Evolutionary conservation across 2,113 vertebrate species (phyloP).

Genomic region (Tyto alba): DNA sequence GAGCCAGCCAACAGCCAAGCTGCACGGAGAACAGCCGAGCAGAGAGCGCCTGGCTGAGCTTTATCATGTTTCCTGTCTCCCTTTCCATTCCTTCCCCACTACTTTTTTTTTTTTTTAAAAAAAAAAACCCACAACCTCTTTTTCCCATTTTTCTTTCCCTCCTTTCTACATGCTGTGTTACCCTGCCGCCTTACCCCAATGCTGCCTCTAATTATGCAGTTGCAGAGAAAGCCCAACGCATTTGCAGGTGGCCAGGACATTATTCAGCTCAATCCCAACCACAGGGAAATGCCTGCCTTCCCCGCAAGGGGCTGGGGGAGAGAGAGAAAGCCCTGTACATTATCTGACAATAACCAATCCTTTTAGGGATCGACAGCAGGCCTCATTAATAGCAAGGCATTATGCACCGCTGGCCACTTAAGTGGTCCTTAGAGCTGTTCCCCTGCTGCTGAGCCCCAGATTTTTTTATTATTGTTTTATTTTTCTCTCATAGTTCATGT

Average conservation of each 20-base stretch:
- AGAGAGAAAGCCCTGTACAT: background rate
- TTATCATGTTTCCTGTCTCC: constrained; percentile 8
- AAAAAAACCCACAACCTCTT: background rate
- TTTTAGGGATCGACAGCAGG: background rate
- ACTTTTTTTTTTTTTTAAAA: too few relatives aligned
- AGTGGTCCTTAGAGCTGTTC: background rate
- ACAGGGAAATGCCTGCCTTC: constrained; percentile 7
- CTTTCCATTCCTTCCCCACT: background rate
- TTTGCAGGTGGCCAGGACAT: background rate
- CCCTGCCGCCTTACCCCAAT: background rate
- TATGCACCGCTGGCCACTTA: background rate
- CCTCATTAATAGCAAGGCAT: background rate
- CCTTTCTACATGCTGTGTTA: background rate
- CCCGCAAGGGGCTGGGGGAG: background rate
- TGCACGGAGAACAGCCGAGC: background rate
- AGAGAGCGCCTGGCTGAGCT: background rate
- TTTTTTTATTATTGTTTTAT: background rate
- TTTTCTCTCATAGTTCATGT: background rate
- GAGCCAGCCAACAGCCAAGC: constrained; percentile 64
- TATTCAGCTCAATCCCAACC: background rate
- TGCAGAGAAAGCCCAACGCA: background rate
- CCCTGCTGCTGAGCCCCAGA: background rate
- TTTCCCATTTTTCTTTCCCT: background rate
- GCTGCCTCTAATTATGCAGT: background rate
- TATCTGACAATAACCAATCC: background rate